Percentiles rank a stretch among this genome's conserved stretches.
Evolutionary conservation across 2,888 invertebrate genomes (phyloP).

Genomic region (Drosophila cognata): DNA sequence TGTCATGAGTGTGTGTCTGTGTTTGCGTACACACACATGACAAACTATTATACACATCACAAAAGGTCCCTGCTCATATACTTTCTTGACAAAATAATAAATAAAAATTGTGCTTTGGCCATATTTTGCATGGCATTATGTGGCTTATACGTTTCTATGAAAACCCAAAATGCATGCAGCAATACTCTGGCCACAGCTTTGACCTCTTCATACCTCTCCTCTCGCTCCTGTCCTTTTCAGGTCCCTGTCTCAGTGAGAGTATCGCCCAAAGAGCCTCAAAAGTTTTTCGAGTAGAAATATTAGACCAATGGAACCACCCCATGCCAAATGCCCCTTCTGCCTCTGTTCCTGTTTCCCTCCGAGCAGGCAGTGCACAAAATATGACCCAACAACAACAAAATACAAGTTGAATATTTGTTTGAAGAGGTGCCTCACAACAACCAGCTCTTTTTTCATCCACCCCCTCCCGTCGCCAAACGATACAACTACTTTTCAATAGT

Average conservation of each 20-base stretch:
- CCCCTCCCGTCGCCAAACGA: not conserved
- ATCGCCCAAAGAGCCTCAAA: conserved; percentile 51
- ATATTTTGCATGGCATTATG: conserved; percentile 74
- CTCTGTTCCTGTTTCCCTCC: not conserved
- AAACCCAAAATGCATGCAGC: conserved; percentile 30
- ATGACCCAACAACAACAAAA: conserved; percentile 47
- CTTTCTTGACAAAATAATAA: conserved; percentile 43
- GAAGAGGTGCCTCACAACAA: conserved; percentile 49
- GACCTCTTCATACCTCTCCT: conserved; percentile 27
- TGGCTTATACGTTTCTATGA: conserved; percentile 56
- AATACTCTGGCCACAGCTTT: conserved; percentile 29
- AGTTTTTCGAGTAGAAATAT: conserved; percentile 58
- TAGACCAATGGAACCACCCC: conserved; percentile 26
- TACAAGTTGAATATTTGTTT: conserved; percentile 71
- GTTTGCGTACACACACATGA: conserved; percentile 9
- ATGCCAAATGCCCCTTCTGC: not conserved
- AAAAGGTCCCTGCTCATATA: conserved; percentile 38
- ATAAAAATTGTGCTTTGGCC: conserved; percentile 57
- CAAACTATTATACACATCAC: conserved; percentile 20
- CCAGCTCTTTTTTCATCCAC: not conserved
- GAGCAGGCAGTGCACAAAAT: conserved; percentile 28
- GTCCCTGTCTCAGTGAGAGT: conserved; percentile 32
- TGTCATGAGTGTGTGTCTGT: conserved; percentile 30
- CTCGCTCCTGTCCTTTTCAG: not conserved
- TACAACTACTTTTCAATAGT: conserved; percentile 41